A percentile compares a stretch with the other conserved stretches of the same genome.
These are phyloP conservation scores for Telenomus remus DNA, from an alignment of 1,140 invertebrate genomes.

Conservation along the genomic window DNA sequence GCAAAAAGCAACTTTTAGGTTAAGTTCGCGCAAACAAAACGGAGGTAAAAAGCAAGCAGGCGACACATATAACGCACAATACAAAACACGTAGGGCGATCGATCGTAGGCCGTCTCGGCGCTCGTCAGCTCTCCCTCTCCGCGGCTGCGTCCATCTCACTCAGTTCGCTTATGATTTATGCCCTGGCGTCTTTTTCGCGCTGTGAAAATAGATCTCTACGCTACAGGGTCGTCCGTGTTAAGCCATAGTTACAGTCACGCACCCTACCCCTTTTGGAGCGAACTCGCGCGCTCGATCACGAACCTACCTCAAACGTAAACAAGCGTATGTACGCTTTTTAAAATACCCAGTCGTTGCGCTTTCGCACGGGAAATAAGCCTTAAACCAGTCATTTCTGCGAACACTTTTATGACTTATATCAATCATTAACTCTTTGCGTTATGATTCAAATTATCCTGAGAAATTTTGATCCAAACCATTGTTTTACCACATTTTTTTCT, in stretches of 20 bases:
- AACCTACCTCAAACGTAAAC: conserved; percentile 66
- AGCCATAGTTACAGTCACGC: conserved; percentile 52
- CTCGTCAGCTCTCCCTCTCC: conserved; percentile 9
- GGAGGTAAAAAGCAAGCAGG: conserved; percentile 17
- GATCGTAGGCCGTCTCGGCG: conserved; percentile 40
- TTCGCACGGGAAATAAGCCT: conserved; percentile 4
- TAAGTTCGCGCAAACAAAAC: conserved; percentile 33
- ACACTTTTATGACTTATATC: no score
- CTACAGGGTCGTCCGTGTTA: conserved; percentile 50
- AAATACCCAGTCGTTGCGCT: conserved; percentile 15
- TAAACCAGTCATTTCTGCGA: neutral
- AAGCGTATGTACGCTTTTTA: conserved; percentile 52
- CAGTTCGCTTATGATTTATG: conserved; percentile 15
- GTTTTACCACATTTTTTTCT: no score
- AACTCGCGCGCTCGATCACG: conserved; percentile 60
- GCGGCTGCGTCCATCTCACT: conserved; percentile 19
- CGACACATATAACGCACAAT: conserved; percentile 44
- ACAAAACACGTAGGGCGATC: conserved; percentile 45
- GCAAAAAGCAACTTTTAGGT: conserved; percentile 28
- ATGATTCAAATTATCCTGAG: no score
- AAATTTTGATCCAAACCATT: no score
- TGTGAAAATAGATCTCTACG: conserved; percentile 55
- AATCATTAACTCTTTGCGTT: no score
- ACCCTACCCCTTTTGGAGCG: conserved; percentile 56
- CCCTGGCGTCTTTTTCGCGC: conserved; percentile 42